These are phyloP conservation scores for Parnassius mnemosyne DNA, from an alignment of 2,888 invertebrate genomes.

Conservation along the genomic window DNA sequence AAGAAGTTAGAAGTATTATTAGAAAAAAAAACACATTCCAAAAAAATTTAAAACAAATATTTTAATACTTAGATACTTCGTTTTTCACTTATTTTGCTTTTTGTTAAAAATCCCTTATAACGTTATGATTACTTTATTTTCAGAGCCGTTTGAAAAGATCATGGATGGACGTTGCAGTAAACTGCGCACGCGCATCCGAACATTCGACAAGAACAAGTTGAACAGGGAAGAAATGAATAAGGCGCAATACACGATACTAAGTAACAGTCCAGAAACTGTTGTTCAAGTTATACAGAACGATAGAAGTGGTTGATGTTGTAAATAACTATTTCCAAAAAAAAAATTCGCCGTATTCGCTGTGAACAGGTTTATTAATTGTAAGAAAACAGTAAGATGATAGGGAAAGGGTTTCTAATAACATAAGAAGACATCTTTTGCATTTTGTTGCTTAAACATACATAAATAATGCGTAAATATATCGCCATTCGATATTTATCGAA, in stretches of 20 bases:
- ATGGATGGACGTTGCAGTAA: slow-evolving; percentile 66
- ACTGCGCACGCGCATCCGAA: slow-evolving; percentile 66
- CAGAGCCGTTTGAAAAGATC: slow-evolving; percentile 64
- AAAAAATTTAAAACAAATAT: too few relatives aligned
- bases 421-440: not conserved
- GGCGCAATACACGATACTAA: slow-evolving; percentile 61
- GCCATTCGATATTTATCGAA: slow-evolving; percentile 3
- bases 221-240: slow-evolving; percentile 62
- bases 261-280: slow-evolving; percentile 48
- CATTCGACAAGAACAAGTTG: slow-evolving; percentile 57
- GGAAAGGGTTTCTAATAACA: too few relatives aligned
- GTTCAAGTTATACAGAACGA: slow-evolving; percentile 47
- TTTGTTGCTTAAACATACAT: not conserved
- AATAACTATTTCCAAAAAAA: not conserved
- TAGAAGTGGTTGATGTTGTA: slow-evolving; percentile 10
- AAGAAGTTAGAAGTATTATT: too few relatives aligned
- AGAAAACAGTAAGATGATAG: not conserved
- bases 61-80: too few relatives aligned
- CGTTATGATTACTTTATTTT: slow-evolving; percentile 31
- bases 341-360: not conserved
- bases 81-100: too few relatives aligned
- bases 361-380: not conserved
- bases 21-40: too few relatives aligned
- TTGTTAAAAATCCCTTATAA: too few relatives aligned
- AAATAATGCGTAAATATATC: slow-evolving; percentile 16